Base-by-base conservation (phyloP, 1,140 invertebrate genomes). In the Zaprionus inermis region DNA sequence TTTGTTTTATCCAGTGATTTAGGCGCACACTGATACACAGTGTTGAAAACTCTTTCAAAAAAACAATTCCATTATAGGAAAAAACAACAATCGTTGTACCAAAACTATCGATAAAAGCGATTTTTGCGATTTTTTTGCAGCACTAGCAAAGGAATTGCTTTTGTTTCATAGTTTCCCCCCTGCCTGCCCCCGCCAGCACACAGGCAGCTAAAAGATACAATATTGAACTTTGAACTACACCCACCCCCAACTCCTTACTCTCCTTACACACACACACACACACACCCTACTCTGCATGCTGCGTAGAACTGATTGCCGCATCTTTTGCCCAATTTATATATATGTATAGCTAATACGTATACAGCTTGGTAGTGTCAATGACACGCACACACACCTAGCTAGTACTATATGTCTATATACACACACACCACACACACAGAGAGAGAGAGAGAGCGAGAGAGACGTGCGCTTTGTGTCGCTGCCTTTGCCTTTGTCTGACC, bases 321-420 rank as follows among this genome's bases (percentile, higher is more conserved):
- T 58, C 12, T 24, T 34, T 65, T 65, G 54, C 24, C 63, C 52
- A 36, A 28, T 56, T 30, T 66, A 24, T 46, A 32, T 32, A 32
- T 10, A 57, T 57, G 11, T 55, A 38, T 49, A 28, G 24, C 36
- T 44, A 56, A 46, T 65, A 28, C 36, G 34, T 65, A 24, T 36
- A 28, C 57, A 58, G 38, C 44, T 65, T 55, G 56, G 16, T 66
- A 67, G 55, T 67, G 65, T 67, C 65, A 67, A 58, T 51, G 65
- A 67, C 65, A 58, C 55, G 52, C 66, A 49, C 65, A 59, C 30
- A 68, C 36, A 58, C 64, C 16, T 11, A 44, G 38, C n/a, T 41
- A 9, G n/a, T 20, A 16, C 14, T 20, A 49, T 49, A 49, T 44
- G n/a, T 12, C 7, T 11, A 41, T 14, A 28, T 32, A 54, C 49